A percentile compares a stretch with the other conserved stretches of the same genome.
These are phyloP conservation scores for Ophion obscuratus DNA, from an alignment of 2,888 invertebrate genomes.

Conservation along the genomic window DNA sequence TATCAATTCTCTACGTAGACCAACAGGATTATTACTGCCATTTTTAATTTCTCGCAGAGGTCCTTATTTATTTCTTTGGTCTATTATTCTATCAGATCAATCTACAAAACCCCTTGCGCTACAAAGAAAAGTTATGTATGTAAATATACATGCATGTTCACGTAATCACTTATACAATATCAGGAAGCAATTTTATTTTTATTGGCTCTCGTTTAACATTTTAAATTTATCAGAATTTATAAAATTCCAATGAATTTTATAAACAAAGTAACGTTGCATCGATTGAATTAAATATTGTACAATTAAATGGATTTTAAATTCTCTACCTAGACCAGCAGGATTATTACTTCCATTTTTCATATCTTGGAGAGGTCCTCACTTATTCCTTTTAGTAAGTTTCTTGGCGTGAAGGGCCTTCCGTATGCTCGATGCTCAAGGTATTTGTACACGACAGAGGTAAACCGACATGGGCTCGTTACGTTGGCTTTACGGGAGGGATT, in stretches of 20 bases:
- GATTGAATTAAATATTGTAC: neutral
- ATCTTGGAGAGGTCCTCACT: constrained; percentile 1
- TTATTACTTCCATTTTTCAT: constrained; percentile 32
- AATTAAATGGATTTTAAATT: neutral
- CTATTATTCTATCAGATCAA: no score
- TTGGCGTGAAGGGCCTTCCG: constrained; percentile 23
- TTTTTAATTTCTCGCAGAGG: constrained; percentile 26
- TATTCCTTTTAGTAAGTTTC: constrained; percentile 16
- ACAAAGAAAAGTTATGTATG: no score
- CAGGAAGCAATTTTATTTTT: no score
- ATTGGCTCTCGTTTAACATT: no score
- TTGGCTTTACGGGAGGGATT: constrained; percentile 25
- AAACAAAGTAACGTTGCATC: constrained; percentile 4
- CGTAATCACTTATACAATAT: no score
- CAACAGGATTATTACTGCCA: constrained; percentile 9
- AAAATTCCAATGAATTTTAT: no score
- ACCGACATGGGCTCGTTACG: constrained; percentile 44
- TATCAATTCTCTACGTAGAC: neutral
- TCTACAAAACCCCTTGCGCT: no score
- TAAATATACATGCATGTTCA: no score
- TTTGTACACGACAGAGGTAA: constrained; percentile 53
- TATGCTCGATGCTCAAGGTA: constrained; percentile 54
- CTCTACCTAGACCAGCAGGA: neutral
- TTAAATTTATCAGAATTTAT: no score
- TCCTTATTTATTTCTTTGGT: neutral